Evolutionary conservation across 2,797 vertebrate genomes (phyloP).

Genomic region (Myotis daubentonii): DNA sequence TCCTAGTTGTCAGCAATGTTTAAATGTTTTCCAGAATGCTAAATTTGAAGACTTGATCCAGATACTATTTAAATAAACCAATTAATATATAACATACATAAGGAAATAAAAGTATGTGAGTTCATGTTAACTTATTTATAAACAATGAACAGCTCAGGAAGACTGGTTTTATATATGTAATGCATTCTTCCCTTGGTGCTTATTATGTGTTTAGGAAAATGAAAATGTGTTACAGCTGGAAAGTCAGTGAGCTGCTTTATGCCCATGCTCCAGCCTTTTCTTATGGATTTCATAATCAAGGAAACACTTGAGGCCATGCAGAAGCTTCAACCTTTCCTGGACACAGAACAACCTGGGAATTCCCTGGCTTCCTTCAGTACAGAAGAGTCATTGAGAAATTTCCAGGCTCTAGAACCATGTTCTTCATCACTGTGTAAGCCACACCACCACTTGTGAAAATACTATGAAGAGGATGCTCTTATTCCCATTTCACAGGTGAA

Average conservation of each 20-base stretch:
- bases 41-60: slow-evolving; percentile 43
- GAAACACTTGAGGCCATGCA: slow-evolving; percentile 51
- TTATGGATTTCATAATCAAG: slow-evolving; percentile 43
- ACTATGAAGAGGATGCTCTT: background rate
- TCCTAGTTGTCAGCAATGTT: slow-evolving; percentile 24
- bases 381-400: background rate
- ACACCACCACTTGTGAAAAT: background rate
- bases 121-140: slow-evolving; percentile 52
- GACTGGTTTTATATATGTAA: slow-evolving; percentile 49
- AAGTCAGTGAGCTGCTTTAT: slow-evolving; percentile 27
- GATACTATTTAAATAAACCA: slow-evolving; percentile 56
- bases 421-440: background rate
- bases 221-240: slow-evolving; percentile 60
- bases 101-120: slow-evolving; percentile 4
- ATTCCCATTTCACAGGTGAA: slow-evolving; percentile 30
- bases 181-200: slow-evolving; percentile 49
- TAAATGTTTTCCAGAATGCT: slow-evolving; percentile 34
- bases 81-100: slow-evolving; percentile 44
- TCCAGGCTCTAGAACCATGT: background rate
- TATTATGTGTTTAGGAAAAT: slow-evolving; percentile 49
- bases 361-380: background rate
- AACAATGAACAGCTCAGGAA: slow-evolving; percentile 55
- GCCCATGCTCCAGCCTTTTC: slow-evolving; percentile 41
- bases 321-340: slow-evolving; percentile 46
- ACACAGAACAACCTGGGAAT: background rate